Conservation (phyloP, 2,888 invertebrate species). For the Chrysopilus asiliformis region DNA sequence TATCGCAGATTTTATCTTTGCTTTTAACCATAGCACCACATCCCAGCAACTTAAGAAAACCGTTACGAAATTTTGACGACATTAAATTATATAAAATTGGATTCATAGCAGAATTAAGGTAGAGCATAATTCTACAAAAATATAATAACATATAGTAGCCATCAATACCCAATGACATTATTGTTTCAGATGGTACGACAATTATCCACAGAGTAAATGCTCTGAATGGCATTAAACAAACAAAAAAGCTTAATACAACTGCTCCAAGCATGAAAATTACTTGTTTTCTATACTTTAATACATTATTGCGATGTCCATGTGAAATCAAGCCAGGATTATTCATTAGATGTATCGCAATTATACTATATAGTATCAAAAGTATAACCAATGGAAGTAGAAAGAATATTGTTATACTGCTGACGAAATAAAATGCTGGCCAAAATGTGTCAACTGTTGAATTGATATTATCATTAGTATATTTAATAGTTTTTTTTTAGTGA, state of each 20-base stretch:
- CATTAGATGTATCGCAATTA: constrained; percentile 76
- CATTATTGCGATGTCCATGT: constrained; percentile 42
- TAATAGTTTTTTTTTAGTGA: too few relatives aligned
- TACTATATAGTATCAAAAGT: constrained; percentile 66
- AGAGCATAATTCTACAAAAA: constrained; percentile 76
- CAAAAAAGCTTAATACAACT: constrained; percentile 80
- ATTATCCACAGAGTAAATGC: constrained; percentile 81
- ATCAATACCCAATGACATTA: constrained; percentile 58
- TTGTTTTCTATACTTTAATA: constrained; percentile 62
- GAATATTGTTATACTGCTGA: constrained; percentile 67
- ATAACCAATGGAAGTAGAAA: constrained; percentile 73
- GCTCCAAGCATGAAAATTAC: constrained; percentile 81
- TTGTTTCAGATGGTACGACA: constrained; percentile 55
- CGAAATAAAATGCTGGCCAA: constrained; percentile 69
- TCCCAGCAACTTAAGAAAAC: constrained; percentile 55
- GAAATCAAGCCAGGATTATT: constrained; percentile 59
- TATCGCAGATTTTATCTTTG: constrained; percentile 13
- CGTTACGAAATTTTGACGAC: constrained; percentile 80
- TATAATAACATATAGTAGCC: constrained; percentile 71
- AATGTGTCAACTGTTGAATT: constrained; percentile 59
- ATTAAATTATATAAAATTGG: constrained; percentile 84
- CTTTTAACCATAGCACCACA: constrained; percentile 15
- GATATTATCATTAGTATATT: too few relatives aligned
- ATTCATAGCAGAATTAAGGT: constrained; percentile 82
- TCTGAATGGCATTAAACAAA: constrained; percentile 79